phyloP scores from a whole-genome alignment of 2,113 vertebrate genomes.

The Pelecanus crispus region DNA sequence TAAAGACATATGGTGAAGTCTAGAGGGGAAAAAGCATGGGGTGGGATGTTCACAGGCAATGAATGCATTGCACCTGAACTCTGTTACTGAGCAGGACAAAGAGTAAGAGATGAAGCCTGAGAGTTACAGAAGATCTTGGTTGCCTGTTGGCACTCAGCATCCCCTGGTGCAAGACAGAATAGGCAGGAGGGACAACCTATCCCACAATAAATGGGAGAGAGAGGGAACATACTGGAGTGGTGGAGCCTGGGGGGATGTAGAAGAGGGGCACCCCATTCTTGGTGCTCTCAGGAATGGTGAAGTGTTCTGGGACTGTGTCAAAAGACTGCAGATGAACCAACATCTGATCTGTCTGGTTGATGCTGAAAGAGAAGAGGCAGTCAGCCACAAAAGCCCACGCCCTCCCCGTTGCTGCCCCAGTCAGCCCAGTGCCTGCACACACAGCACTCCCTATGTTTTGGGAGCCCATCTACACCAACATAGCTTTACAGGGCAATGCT shows the following conservation, averaged over 20 bases:
- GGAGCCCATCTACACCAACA: not conserved
- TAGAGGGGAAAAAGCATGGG: not conserved
- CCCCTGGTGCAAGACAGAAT: not conserved
- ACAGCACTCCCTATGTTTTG: not conserved
- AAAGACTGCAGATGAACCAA: constrained; percentile 96
- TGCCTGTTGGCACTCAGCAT: not conserved
- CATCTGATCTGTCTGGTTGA: constrained; percentile 99
- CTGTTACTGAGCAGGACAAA: not conserved
- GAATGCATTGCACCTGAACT: not conserved
- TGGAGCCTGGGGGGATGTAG: constrained; percentile 96
- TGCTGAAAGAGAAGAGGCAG: constrained; percentile 73
- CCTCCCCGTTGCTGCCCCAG: not conserved
- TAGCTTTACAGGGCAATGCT: not conserved
- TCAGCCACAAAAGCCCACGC: not conserved
- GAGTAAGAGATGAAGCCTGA: not conserved
- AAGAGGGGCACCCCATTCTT: constrained; percentile 97
- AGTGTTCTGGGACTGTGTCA: constrained; percentile 93
- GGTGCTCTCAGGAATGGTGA: constrained; percentile 96
- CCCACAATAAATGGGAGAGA: not conserved
- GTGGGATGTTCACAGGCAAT: not conserved
- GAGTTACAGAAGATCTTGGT: not conserved
- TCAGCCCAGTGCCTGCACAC: not conserved
- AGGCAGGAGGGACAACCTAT: not conserved
- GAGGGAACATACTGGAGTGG: constrained; percentile 82
- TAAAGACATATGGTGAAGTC: not conserved